phyloP scores from a whole-genome alignment of 2,888 invertebrate species.

The Callosobruchus maculatus region DNA sequence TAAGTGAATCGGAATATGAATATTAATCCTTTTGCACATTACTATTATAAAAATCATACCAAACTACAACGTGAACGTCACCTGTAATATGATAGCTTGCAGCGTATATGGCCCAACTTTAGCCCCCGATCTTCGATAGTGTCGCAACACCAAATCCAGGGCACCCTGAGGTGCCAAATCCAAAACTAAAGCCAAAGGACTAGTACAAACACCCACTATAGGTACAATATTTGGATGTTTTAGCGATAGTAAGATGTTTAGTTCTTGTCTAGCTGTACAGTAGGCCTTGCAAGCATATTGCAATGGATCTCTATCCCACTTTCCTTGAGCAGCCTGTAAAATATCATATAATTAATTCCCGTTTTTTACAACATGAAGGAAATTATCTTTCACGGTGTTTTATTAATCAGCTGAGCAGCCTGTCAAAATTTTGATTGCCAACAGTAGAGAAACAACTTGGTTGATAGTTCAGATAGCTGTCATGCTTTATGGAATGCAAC shows the following conservation, averaged over 20 bases:
- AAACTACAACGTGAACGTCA: slow-evolving; percentile 29
- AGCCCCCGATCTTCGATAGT: slow-evolving; percentile 80
- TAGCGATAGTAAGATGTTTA: slow-evolving; percentile 80
- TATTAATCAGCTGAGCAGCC: too few relatives aligned
- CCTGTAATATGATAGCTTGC: slow-evolving; percentile 82
- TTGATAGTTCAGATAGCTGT: too few relatives aligned
- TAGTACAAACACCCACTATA: slow-evolving; percentile 83
- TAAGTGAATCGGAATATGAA: too few relatives aligned
- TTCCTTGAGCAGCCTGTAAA: slow-evolving; percentile 58
- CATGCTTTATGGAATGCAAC: too few relatives aligned
- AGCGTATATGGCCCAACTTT: slow-evolving; percentile 77
- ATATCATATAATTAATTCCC: neutral
- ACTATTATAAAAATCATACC: neutral
- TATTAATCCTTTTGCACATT: neutral
- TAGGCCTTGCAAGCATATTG: slow-evolving; percentile 95
- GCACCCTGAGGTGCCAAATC: slow-evolving; percentile 92
- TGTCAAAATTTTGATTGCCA: too few relatives aligned
- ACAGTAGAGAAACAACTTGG: too few relatives aligned
- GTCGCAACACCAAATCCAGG: slow-evolving; percentile 76
- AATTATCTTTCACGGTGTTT: too few relatives aligned
- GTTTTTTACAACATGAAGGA: neutral
- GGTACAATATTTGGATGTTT: slow-evolving; percentile 91
- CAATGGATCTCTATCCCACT: slow-evolving; percentile 91
- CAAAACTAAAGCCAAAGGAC: slow-evolving; percentile 84
- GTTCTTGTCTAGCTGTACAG: slow-evolving; percentile 91